Base-by-base conservation (phyloP, 2,113 vertebrate species). In the Casuarius casuarius region DNA sequence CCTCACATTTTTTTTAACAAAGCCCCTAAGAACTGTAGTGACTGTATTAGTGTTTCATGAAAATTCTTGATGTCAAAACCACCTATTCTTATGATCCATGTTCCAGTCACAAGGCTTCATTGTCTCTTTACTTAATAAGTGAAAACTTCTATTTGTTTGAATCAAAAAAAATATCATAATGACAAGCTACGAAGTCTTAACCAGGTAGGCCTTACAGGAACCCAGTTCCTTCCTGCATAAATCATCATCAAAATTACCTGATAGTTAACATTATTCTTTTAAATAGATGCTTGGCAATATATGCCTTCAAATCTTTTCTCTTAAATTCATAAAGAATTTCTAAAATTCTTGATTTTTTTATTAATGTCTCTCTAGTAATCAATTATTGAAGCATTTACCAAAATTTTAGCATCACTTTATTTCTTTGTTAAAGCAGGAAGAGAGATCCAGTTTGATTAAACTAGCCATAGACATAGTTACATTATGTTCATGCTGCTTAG, bases 1-100 rank as follows among this genome's bases (percentile, higher is more conserved):
- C 40, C 9, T 54, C 33, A 33, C 35, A 71, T 75, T 66, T 49
- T 4, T 81, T 66, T 28, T 79, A 4, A 44, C 26, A 79, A 72
- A 82, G 28, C 0, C 25, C 14, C 5, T 54, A 44, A 35, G 4
- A 35, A 1, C 8, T 82, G 7, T 38, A 74, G 21, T 3, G 2
- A 65, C 18, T 92, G 80, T 56, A 48, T 35, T 59, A 1, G 16
- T 33, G 5, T 81, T 87, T 81, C 65, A 35, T 4, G 5, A 48
- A 77, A 38, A 26, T 68, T 48, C 48, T 10, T 52, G 25, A 58
- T 51, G n/a, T 18, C n/a, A 66, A 49, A 77, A 20, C 23, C 49
- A 9, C 9, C 31, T 26, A 52, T 52, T 16, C 12, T 63, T 44
- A 29, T 73, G 21, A 38, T 52, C 22, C 6, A 46, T 5, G 3